Base-by-base conservation (phyloP, 2,797 vertebrate genomes). In the Columba guinea region DNA sequence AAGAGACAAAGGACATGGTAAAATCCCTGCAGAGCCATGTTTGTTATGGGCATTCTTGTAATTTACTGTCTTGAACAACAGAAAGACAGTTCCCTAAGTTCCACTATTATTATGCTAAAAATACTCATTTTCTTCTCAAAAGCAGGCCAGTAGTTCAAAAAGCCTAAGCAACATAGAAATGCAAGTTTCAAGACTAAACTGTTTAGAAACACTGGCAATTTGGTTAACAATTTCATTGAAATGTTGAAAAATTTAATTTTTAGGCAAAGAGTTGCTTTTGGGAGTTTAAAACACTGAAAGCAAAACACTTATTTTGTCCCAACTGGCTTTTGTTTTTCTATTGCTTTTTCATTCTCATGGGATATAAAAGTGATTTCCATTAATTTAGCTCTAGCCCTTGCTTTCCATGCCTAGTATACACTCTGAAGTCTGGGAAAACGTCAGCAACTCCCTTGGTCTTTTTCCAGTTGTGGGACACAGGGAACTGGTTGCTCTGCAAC, bases 1-100 rank as follows among this genome's bases (percentile, higher is more conserved):
- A 91, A 87, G 77, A 93, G 76, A 96, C 39, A 95, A 35, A 73
- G 49, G 34, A 92, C 16, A 69, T 16, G 10, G 51, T 97, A 96
- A 94, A 75, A 56, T 52, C 23, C 64, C 39, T 82, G 65, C n/a
- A 69, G 21, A 90, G 12, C 21, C 44, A 11, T 12, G 10, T 77
- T 91, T 81, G 26, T 68, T 71, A 27, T 8, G 28, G 34, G 5
- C 10, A 17, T 70, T 78, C 32, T 39, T 76, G 13, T 59, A 70
- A 63, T 79, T 71, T 87, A 63, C 81, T 55, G 7, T 46, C 59
- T 87, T 35, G 12, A 86, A 41, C 37, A 79, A 73, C 2, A 3
- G 24, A 52, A 78, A 84, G 41, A 7, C 14, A 69, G 9, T 83
- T 79, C 37, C 18, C 9, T 32, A 65, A 65, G 16, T 71, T 64